phyloP scores from a whole-genome alignment of 2,888 invertebrate genomes.

The Diploptera punctata region DNA sequence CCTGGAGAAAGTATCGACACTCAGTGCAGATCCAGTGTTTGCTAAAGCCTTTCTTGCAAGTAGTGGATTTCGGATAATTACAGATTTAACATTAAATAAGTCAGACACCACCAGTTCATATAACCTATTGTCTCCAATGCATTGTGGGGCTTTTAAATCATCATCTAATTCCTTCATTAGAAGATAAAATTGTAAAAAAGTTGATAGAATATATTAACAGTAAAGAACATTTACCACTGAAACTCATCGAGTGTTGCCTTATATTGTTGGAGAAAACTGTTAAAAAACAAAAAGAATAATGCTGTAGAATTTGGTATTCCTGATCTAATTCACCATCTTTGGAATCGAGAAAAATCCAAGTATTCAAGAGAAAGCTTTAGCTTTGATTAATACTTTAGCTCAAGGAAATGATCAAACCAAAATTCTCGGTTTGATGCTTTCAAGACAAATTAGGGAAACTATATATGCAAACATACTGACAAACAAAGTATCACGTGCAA shows the following conservation, averaged over 20 bases:
- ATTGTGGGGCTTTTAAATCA: constrained; percentile 25
- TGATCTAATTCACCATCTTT: constrained; percentile 33
- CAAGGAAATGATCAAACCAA: not conserved
- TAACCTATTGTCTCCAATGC: constrained; percentile 22
- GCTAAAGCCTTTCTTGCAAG: constrained; percentile 25
- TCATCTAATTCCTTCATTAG: not conserved
- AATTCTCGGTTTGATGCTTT: constrained; percentile 22
- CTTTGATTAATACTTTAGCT: constrained; percentile 34
- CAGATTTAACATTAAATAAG: constrained; percentile 3
- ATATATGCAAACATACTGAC: constrained; percentile 25
- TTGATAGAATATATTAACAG: constrained; percentile 27
- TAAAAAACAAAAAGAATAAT: not conserved
- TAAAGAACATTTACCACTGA: not conserved
- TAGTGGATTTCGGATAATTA: constrained; percentile 20
- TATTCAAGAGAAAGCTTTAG: constrained; percentile 35
- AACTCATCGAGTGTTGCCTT: constrained; percentile 17
- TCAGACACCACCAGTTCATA: not conserved
- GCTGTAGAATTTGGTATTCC: not conserved
- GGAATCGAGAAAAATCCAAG: constrained; percentile 24
- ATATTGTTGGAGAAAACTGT: constrained; percentile 19
- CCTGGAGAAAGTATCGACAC: constrained; percentile 16
- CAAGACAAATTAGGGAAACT: constrained; percentile 24
- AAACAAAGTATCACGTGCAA: not conserved
- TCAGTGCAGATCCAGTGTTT: constrained; percentile 34
- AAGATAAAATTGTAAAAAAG: not conserved